Evolutionary conservation across 2,888 invertebrate genomes (phyloP), one percentile per base, ranked within the genome.

Genomic region (Heliothis peltigera): DNA sequence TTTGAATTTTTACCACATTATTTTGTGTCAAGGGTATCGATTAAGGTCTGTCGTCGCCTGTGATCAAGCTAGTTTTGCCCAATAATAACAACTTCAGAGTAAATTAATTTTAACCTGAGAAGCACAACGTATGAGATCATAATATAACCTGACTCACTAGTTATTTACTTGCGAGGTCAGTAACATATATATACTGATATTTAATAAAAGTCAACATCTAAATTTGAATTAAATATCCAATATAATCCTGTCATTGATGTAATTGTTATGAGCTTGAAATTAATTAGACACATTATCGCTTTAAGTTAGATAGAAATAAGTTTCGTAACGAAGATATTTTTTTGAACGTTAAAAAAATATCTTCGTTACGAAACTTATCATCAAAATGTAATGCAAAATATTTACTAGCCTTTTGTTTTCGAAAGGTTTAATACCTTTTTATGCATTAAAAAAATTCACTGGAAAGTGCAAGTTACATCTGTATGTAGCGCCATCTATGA

Each of bases 101-200:
- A 69, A 83, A 83, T 84, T 84, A 82, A 84, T 83, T 83, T 80
- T 79, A 74, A 77, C 70, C 56, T 54, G 75, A 80, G 77, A 80
- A 80, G 75, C 71, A 81, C 69, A 75, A 79, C 61, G 59, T 42
- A 58, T 74, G 55, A 73, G 66, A 64, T 77, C 75, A 77, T 64
- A 32, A 32, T 10, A 60, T 67, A 61, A 53, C 70, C 70, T 78
- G 74, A 79, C 48, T 77, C 70, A 79, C 62, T 64, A 62, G 64
- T 56, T 53, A 58, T 78, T 77, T 77, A 66, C 66, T 64, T 66
- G 72, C n/a, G 74, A 81, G 82, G 80, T 74, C 77, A 80, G 70
- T 77, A 77, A 75, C 73, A 60, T 60, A 58, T 46, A 65, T 60
- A 58, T 48, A 65, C 55, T 69, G 60, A 48, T 61, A 52, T 64